Evolutionary conservation across 1,140 invertebrate genomes (phyloP), one percentile per base, ranked within the genome.

Genomic region (Acromyrmex charruanus): DNA sequence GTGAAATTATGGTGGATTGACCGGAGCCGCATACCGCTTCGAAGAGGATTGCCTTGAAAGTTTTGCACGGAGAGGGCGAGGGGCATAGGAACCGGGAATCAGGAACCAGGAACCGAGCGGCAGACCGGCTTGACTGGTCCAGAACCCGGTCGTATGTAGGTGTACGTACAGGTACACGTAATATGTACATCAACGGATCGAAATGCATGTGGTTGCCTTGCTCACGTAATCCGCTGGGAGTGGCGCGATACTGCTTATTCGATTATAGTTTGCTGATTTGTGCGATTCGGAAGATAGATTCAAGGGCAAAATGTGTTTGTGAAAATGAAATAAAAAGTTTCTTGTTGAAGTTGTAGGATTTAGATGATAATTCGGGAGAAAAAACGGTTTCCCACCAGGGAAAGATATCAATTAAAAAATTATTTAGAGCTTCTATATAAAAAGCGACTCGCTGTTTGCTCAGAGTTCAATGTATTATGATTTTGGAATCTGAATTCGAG

Each of bases 51-150:
- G 72, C 90, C 90, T 91, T 91, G 90, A 91, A 77, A 91, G 84
- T 89, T 91, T 91, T 82, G 88, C 87, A 87, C 77, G 66, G 72
- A 68, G 77, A 80, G 68, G 55, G 55, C 21, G 39, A 58, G 31
- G 25, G 81, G 63, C 55, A 90, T 87, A 89, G 90, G 90, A 90
- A 91, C 90, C 80, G 85, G 90, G 85, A 91, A 91, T 85, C 90
- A 89, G 90, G 90, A 91, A 91, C 90, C 85, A 91, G 90, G 89
- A 91, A 91, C 90, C 66, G 87, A 80, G 61, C 66, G 25, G 75
- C 49, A 58, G 90, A 91, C 90, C 90, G 90, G 90, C 88, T 91
- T 91, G 90, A 91, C 90, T 88, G 90, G 89, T 91, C 80, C 89
- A 84, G 71, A 53, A 49, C 25, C 39, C n/a, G 53, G 14, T 77